Conservation (phyloP, 2,113 vertebrate genomes). For the Fulica atra region DNA sequence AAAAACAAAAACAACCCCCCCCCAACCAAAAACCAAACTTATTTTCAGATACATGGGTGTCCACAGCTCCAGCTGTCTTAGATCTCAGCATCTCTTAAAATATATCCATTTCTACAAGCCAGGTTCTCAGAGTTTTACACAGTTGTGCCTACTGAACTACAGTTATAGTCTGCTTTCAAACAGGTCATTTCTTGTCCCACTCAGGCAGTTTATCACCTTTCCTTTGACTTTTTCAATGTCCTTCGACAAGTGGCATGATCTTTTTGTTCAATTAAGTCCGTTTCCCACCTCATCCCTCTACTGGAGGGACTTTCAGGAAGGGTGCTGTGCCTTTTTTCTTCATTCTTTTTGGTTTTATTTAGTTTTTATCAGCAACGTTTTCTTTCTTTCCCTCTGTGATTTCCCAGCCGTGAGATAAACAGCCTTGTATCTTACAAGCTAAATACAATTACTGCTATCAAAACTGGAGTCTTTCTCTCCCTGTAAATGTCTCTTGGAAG, state of each 20-base stretch:
- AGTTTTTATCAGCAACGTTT: constrained; percentile 62
- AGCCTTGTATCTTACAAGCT: constrained; percentile 80
- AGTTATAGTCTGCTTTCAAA: background rate
- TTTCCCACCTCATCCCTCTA: background rate
- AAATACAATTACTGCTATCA: constrained; percentile 87
- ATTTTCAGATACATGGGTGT: background rate
- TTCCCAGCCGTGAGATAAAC: constrained; percentile 77
- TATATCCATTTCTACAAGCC: background rate
- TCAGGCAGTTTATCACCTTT: background rate
- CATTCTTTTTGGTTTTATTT: constrained; percentile 47
- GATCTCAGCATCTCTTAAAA: background rate
- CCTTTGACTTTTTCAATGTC: background rate
- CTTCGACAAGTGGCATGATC: background rate
- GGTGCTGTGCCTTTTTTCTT: background rate
- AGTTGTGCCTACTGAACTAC: background rate
- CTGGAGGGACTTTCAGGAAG: background rate
- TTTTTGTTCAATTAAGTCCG: constrained; percentile 12
- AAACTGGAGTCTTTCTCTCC: constrained; percentile 76
- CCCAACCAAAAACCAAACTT: background rate
- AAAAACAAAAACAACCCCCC: background rate
- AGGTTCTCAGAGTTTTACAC: background rate
- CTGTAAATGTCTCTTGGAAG: constrained; percentile 76
- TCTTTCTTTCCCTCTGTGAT: constrained; percentile 63
- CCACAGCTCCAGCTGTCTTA: background rate
- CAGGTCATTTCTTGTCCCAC: background rate